Base-by-base conservation (phyloP, 2,888 invertebrate genomes). In the Zelleria hepariella region DNA sequence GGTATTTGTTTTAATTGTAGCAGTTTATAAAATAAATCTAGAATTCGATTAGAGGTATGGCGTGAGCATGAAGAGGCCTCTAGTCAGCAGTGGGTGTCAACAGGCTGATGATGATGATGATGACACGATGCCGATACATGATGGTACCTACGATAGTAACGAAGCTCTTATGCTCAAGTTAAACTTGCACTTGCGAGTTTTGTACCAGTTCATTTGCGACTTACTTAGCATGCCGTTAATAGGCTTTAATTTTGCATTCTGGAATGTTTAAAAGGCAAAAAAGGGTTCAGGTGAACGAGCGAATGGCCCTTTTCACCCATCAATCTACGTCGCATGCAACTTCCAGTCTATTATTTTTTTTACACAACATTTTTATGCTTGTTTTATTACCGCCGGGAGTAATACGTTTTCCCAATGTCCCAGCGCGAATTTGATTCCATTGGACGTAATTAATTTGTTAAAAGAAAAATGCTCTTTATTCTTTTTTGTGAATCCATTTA, bases 311-410 rank as follows among this genome's bases (percentile, higher is more conserved):
- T 54, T 54, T 54, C 54, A 54, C 64, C 67, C 73, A 78, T 78
- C 74, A 75, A 78, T 78, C 74, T 68, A 63, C 65, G 75, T 76
- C 74, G 66, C 67, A 64, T 69, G 72, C 72, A 73, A 67, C 67
- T 64, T 66, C 61, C 64, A 66, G 65, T 70, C 67, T 67, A 68
- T 71, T 68, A 70, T 51, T n/a, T 70, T 71, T 72, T 71, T 71
- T 65, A 60, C 66, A 59, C 66, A 67, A 69, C 64, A 68, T 71
- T 71, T 67, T 66, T 66, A 67, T 59, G 63, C 66, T 65, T 64
- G 61, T 65, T 68, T 69, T 69, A 68, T 68, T 67, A 67, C 68
- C 69, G 64, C 59, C 52, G 67, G 65, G 66, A 63, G 62, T 64
- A 63, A 68, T 69, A 67, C 67, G 68, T 68, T 68, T 70, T 65